phyloP scores from a whole-genome alignment of 2,797 vertebrate species.

The Clarias fuscus region DNA sequence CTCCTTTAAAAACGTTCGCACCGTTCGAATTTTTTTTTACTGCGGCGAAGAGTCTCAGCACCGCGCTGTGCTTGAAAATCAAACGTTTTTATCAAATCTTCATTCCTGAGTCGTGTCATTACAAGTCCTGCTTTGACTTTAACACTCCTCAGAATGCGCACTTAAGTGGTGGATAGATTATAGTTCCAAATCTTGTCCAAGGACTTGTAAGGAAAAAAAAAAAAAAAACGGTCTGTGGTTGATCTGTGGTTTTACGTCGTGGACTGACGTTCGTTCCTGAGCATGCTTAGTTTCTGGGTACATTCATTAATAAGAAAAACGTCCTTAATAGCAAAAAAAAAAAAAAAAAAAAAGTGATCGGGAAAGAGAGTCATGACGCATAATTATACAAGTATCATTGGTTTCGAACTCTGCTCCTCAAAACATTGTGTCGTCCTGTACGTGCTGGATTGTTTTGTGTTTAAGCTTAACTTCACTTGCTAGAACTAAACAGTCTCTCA shows the following conservation, averaged over 20 bases:
- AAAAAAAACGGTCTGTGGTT: not conserved
- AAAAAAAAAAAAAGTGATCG: too few relatives aligned
- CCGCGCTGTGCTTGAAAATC: too few relatives aligned
- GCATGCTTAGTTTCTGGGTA: not conserved
- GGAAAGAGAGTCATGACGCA: not conserved
- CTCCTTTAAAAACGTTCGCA: too few relatives aligned
- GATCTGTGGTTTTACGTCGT: not conserved
- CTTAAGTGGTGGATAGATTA: not conserved
- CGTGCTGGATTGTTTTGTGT: not conserved
- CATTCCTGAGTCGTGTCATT: too few relatives aligned
- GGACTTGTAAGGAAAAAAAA: not conserved
- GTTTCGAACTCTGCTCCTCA: not conserved
- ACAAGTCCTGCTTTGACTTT: too few relatives aligned
- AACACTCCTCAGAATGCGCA: not conserved
- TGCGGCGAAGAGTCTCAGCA: too few relatives aligned
- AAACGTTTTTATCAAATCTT: too few relatives aligned
- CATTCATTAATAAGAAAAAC: not conserved
- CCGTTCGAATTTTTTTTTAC: too few relatives aligned
- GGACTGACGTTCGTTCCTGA: not conserved
- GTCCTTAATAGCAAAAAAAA: too few relatives aligned
- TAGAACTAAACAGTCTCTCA: not conserved
- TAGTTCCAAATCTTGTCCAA: not conserved
- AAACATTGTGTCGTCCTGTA: not conserved
- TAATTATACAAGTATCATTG: not conserved
- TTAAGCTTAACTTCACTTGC: not conserved